Percentiles rank a stretch among this genome's conserved stretches.
phyloP scores from a whole-genome alignment of 1,140 invertebrate genomes.

The Drosophila truncata region DNA sequence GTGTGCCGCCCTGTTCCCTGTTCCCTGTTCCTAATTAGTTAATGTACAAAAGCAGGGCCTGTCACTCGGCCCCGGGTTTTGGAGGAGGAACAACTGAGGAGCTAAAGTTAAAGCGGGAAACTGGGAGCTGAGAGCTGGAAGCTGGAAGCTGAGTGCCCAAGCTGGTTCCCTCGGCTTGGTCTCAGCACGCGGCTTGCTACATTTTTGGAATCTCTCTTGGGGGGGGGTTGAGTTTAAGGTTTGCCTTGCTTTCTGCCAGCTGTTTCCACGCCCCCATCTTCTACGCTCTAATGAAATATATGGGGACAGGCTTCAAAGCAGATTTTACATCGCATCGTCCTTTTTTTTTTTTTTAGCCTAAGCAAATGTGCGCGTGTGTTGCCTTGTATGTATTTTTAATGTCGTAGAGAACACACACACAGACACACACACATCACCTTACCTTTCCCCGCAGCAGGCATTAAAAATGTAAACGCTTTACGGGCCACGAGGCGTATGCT shows the following conservation, averaged over 20 bases:
- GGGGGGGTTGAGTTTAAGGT: too few relatives aligned
- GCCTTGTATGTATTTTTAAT: conserved; percentile 61
- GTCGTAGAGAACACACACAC: conserved; percentile 30
- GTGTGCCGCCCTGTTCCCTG: background rate
- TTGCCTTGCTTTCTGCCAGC: conserved; percentile 27
- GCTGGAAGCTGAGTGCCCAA: conserved; percentile 16
- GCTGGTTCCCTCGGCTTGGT: conserved; percentile 22
- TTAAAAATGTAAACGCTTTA: conserved; percentile 80
- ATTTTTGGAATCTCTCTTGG: conserved; percentile 38
- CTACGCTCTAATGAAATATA: conserved; percentile 59
- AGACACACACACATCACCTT: background rate
- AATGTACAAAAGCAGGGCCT: conserved; percentile 61
- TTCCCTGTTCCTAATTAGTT: conserved; percentile 68
- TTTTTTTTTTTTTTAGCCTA: conserved; percentile 4
- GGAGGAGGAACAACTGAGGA: background rate
- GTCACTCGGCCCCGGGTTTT: conserved; percentile 31
- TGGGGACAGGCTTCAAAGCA: conserved; percentile 59
- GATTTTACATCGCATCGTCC: conserved; percentile 43
- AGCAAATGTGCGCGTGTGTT: conserved; percentile 49
- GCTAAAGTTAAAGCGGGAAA: background rate
- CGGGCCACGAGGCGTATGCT: conserved; percentile 66
- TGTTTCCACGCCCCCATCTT: background rate
- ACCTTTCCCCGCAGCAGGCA: conserved; percentile 25
- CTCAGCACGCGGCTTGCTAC: conserved; percentile 44
- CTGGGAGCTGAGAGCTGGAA: background rate